Base-by-base conservation (phyloP, 2,888 invertebrate genomes). In the Germaria angustata region DNA sequence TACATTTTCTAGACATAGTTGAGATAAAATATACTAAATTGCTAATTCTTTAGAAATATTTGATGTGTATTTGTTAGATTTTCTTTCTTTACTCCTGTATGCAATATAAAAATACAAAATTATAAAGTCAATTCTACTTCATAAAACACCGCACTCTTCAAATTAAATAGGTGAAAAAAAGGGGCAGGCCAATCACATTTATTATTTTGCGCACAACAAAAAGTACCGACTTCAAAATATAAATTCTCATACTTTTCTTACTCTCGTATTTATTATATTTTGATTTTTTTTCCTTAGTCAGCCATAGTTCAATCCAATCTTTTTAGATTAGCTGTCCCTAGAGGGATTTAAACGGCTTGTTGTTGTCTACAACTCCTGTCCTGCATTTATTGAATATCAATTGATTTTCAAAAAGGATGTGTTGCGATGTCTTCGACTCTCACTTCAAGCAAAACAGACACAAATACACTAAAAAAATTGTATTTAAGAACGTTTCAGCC, bases 261-360 rank as follows among this genome's bases (percentile, higher is more conserved):
- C 28, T 46, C n/a, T 39, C 13, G 22, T 9, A 39, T 22, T 5
- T 11, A n/a, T 5, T 13, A 39, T 39, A n/a, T 39, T 49, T 13
- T 49, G 24, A 39, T 39, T 22, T 59, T 3, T 39, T 24, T 66
- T 49, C n/a, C n/a, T 59, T 41, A 46, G 17, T 17, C 57, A 66
- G 24, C 49, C 39, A 22, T 20, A 65, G 57, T 66, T 39, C 53
- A 79, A 79, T 49, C 49, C 79, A 72, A 79, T 66, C 79, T 72
- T 72, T 79, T 72, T n/a, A 68, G 79, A 80, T 80, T 72, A 80
- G 72, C 79, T 80, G 59, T 73, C 79, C 79, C 79, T 73, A 44
- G 79, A 80, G 72, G 72, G 79, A 80, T 80, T 80, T 80, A 80
- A 80, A 61, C 72, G 51, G 66, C 59, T 59, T 80, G 66, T 73